phyloP scores from a whole-genome alignment of 2,797 vertebrate species.

The Acipenser ruthenus region DNA sequence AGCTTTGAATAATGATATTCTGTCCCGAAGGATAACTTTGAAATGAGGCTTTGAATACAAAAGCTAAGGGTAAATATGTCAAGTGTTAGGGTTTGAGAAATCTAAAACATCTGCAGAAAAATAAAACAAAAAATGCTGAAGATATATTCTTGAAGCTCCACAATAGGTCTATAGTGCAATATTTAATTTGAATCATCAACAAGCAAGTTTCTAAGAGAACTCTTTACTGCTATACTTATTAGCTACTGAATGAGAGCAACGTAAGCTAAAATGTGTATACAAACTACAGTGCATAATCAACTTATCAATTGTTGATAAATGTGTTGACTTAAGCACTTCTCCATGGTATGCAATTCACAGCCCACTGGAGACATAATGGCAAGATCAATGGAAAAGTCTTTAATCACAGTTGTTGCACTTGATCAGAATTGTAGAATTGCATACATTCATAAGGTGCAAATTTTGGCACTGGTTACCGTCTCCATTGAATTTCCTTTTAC shows the following conservation, averaged over 20 bases:
- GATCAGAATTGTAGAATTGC: not conserved
- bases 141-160: not conserved
- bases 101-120: not conserved
- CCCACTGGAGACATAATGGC: not conserved
- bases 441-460: not conserved
- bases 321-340: not conserved
- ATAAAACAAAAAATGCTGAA: not conserved
- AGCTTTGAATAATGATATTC: not conserved
- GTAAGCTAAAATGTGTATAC: not conserved
- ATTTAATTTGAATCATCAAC: too few relatives aligned
- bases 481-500: not conserved
- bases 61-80: not conserved
- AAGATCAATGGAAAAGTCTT: not conserved
- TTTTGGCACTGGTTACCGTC: not conserved
- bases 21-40: not conserved
- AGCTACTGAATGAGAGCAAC: not conserved
- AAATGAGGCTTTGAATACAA: not conserved
- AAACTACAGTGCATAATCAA: not conserved
- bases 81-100: not conserved
- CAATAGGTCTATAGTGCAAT: too few relatives aligned
- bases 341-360: conserved; percentile 1
- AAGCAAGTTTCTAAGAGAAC: too few relatives aligned
- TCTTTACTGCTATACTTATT: not conserved
- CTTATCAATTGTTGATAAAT: not conserved
- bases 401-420: not conserved